Percentiles rank a stretch among this genome's conserved stretches.
Conservation (phyloP, 2,888 invertebrate genomes). For the Argynnis bischoffii region DNA sequence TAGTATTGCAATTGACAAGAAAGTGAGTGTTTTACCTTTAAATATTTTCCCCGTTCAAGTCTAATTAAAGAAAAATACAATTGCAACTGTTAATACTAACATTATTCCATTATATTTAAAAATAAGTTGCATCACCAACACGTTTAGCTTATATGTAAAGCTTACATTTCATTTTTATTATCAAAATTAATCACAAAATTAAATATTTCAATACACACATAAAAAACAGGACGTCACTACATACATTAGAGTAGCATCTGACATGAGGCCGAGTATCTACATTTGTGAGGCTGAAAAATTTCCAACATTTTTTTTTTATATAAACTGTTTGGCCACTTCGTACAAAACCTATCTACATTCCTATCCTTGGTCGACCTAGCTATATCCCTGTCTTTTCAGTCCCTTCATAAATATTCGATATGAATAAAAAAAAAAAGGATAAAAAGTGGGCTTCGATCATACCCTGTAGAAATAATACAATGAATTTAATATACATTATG, state of each 20-base stretch:
- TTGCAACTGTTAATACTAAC: constrained; percentile 4
- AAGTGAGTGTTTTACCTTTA: constrained; percentile 1
- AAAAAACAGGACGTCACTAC: constrained; percentile 18
- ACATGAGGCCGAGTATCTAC: constrained; percentile 15
- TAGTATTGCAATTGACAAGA: neutral
- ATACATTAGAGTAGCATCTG: constrained; percentile 18
- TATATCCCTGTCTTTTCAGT: constrained; percentile 77
- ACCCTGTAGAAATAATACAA: constrained; percentile 68
- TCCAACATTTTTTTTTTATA: constrained; percentile 53
- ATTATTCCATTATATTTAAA: neutral
- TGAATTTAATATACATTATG: constrained; percentile 28
- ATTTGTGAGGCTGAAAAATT: constrained; percentile 50
- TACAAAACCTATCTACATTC: constrained; percentile 74
- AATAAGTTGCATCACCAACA: neutral
- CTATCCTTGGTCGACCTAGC: constrained; percentile 63
- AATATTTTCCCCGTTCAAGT: constrained; percentile 9
- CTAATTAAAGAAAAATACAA: constrained; percentile 12
- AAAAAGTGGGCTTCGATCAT: constrained; percentile 56
- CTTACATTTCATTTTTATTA: constrained; percentile 2
- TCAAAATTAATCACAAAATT: constrained; percentile 7
- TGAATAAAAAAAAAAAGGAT: constrained; percentile 58
- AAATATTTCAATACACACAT: constrained; percentile 6
- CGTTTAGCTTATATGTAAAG: constrained; percentile 2
- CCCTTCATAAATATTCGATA: constrained; percentile 63
- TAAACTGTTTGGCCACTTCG: constrained; percentile 65